A percentile compares a stretch with the other conserved stretches of the same genome.
phyloP scores from a whole-genome alignment of 1,140 invertebrate genomes.

The Pseudobourletiella spinata region DNA sequence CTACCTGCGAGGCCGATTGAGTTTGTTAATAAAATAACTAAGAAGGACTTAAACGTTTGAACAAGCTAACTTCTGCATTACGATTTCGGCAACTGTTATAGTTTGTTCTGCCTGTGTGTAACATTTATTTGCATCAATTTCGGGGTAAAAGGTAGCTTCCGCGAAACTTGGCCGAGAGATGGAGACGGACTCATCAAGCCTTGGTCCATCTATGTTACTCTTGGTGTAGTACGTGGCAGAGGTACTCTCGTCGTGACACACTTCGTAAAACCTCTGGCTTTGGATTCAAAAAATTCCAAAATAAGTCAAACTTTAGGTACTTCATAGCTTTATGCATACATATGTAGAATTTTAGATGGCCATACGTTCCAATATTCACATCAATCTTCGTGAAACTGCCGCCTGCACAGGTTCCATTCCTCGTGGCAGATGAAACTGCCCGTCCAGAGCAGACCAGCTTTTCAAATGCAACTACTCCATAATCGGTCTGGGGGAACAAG shows the following conservation, averaged over 20 bases:
- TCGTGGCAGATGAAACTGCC: neutral
- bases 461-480: neutral
- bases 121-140: slow-evolving; percentile 25
- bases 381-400: too few relatives aligned
- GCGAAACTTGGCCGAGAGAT: slow-evolving; percentile 30
- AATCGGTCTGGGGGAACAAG: neutral
- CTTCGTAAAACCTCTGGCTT: slow-evolving; percentile 2
- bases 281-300: neutral
- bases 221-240: slow-evolving; percentile 7
- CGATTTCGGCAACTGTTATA: slow-evolving; percentile 9
- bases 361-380: too few relatives aligned
- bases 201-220: slow-evolving; percentile 9
- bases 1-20: too few relatives aligned
- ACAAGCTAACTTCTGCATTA: neutral
- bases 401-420: neutral
- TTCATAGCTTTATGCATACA: too few relatives aligned
- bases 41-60: neutral
- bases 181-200: slow-evolving; percentile 2
- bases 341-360: neutral
- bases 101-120: slow-evolving; percentile 31
- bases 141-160: slow-evolving; percentile 35
- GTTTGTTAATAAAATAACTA: too few relatives aligned
- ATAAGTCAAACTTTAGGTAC: too few relatives aligned
- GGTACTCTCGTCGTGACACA: slow-evolving; percentile 14
- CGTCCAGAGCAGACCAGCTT: neutral